phyloP scores from a whole-genome alignment of 2,797 vertebrate genomes.

The Macrochelys suwanniensis region DNA sequence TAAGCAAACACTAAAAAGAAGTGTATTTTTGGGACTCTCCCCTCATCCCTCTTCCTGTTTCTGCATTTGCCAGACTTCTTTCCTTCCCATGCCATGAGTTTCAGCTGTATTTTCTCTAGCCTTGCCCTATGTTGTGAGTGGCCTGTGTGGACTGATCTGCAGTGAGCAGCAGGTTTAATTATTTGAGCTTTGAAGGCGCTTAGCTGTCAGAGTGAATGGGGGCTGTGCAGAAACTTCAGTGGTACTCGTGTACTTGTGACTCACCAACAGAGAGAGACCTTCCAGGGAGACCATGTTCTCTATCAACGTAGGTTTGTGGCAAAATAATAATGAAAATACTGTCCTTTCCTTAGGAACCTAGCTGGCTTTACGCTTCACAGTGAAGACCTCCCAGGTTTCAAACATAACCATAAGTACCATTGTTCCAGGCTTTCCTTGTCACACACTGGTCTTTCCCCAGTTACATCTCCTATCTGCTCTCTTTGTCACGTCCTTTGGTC shows the following conservation, averaged over 20 bases:
- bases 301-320: background rate
- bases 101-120: no score
- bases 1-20: no score
- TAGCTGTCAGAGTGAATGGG: background rate
- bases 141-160: no score
- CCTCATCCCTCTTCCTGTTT: no score
- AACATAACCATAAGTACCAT: conserved; percentile 50
- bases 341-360: conserved; percentile 34
- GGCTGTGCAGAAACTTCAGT: background rate
- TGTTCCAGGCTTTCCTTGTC: background rate
- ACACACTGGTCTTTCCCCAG: background rate
- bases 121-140: background rate
- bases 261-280: background rate
- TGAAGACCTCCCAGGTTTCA: conserved; percentile 57
- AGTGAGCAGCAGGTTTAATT: no score
- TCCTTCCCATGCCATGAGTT: no score
- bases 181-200: background rate
- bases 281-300: background rate
- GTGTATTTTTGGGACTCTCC: no score
- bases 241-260: background rate
- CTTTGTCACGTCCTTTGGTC: background rate
- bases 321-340: background rate
- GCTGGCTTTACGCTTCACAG: conserved; percentile 52
- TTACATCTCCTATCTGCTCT: background rate
- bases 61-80: no score